A percentile compares a stretch with the other conserved stretches of the same genome.
Evolutionary conservation across 2,797 vertebrate species (phyloP).

Genomic region (Gambelia wislizenii): DNA sequence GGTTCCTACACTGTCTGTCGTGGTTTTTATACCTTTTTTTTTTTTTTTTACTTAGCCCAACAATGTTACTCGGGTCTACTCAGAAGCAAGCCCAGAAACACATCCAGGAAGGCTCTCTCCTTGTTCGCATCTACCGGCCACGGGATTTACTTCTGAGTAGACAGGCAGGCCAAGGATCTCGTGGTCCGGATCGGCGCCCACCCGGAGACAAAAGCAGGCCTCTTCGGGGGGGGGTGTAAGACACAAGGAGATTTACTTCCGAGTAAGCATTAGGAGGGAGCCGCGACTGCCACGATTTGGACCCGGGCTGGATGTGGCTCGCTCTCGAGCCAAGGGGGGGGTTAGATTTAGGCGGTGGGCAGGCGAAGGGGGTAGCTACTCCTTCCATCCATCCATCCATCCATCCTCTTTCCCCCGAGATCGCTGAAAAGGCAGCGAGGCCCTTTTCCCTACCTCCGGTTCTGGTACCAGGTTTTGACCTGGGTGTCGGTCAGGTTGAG

Average conservation of each 20-base stretch:
- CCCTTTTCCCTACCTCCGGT: constrained; percentile 82
- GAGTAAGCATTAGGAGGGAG: too few species aligned
- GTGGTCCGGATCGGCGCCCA: too few species aligned
- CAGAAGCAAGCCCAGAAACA: not conserved
- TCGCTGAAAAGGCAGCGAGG: not conserved
- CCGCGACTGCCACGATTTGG: too few species aligned
- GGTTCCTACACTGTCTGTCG: too few species aligned
- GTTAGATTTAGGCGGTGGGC: not conserved
- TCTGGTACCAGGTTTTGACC: constrained; percentile 96
- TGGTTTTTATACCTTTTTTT: not conserved
- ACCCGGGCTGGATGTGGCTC: not conserved
- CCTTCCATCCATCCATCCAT: not conserved
- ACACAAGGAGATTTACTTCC: not conserved
- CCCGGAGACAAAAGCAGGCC: fast-evolving
- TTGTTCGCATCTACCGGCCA: too few species aligned
- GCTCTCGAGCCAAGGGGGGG: not conserved
- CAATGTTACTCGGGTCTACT: not conserved
- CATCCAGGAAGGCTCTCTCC: not conserved
- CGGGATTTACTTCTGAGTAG: not conserved
- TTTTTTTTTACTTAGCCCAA: not conserved
- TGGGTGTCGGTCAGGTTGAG: constrained; percentile 95
- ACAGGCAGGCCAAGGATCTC: not conserved
- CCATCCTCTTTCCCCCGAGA: not conserved
- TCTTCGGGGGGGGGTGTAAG: too few species aligned
- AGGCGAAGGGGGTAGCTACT: too few species aligned